Conservation (phyloP, 92 coral and sea anemone genomes). For the Parazoanthus swiftii region DNA sequence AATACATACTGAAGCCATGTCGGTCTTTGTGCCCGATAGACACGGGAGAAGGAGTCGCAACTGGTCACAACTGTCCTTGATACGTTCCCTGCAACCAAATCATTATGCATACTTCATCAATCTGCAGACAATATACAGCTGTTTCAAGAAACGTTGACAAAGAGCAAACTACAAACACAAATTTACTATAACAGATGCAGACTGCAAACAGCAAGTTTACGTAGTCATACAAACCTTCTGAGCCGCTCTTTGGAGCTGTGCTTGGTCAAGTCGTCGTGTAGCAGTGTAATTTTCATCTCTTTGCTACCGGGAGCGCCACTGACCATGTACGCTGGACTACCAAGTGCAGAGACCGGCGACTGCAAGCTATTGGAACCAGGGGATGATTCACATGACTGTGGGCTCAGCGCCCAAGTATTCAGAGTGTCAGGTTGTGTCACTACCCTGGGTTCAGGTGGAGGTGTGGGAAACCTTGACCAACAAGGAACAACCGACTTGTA, state of each 20-base stretch:
- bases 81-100: slow-evolving; percentile 67
- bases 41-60: slow-evolving; percentile 76
- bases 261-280: slow-evolving; percentile 81
- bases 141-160: no score
- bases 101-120: neutral
- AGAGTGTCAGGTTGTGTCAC: slow-evolving; percentile 12
- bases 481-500: slow-evolving; percentile 34
- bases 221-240: slow-evolving; percentile 56
- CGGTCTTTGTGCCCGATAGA: slow-evolving; percentile 78
- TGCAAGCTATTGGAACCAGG: neutral
- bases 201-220: no score
- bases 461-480: slow-evolving; percentile 34
- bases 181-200: no score
- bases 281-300: slow-evolving; percentile 82
- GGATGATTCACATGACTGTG: slow-evolving; percentile 38
- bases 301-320: slow-evolving; percentile 88
- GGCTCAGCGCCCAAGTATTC: slow-evolving; percentile 18
- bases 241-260: slow-evolving; percentile 91
- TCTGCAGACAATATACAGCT: no score
- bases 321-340: slow-evolving; percentile 87
- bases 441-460: slow-evolving; percentile 37
- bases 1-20: slow-evolving; percentile 87
- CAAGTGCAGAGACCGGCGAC: slow-evolving; percentile 37
- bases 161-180: no score
- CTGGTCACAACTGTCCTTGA: slow-evolving; percentile 88